Conservation (phyloP, 2,888 invertebrate species). For the Leucania comma region DNA sequence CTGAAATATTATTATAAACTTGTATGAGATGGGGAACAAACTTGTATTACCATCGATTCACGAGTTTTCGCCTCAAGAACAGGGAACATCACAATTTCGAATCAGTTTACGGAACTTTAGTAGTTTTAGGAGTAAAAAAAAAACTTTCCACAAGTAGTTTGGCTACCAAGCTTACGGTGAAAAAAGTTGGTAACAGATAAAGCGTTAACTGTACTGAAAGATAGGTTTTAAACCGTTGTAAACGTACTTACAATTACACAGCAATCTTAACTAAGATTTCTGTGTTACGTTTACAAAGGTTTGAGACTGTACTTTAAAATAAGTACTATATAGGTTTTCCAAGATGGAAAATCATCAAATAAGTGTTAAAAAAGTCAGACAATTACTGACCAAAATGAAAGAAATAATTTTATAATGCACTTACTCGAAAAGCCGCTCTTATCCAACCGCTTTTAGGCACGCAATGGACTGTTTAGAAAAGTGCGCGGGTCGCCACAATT, state of each 20-base stretch:
- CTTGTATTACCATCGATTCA: constrained; percentile 34
- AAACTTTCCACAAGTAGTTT: constrained; percentile 16
- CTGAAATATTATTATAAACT: constrained; percentile 57
- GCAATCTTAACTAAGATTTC: no score
- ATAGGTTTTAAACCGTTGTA: not conserved
- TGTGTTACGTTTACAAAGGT: no score
- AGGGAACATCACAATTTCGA: constrained; percentile 31
- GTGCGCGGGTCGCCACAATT: no score
- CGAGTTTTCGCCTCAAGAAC: constrained; percentile 24
- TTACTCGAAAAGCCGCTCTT: no score
- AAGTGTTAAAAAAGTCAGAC: no score
- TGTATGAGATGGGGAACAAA: constrained; percentile 42
- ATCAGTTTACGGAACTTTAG: constrained; percentile 30
- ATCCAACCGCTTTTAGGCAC: no score
- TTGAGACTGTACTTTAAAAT: no score
- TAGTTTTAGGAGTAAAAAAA: constrained; percentile 44
- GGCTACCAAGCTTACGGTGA: constrained; percentile 8
- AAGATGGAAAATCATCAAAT: no score
- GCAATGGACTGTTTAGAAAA: no score
- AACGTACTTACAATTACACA: no score
- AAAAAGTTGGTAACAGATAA: not conserved
- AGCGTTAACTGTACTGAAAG: not conserved
- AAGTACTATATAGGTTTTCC: not conserved
- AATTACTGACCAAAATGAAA: no score
- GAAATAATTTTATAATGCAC: no score